A percentile compares a stretch with the other conserved stretches of the same genome.
These are phyloP conservation scores for Limosa lapponica DNA, from an alignment of 2,797 vertebrate species.

Conservation along the genomic window DNA sequence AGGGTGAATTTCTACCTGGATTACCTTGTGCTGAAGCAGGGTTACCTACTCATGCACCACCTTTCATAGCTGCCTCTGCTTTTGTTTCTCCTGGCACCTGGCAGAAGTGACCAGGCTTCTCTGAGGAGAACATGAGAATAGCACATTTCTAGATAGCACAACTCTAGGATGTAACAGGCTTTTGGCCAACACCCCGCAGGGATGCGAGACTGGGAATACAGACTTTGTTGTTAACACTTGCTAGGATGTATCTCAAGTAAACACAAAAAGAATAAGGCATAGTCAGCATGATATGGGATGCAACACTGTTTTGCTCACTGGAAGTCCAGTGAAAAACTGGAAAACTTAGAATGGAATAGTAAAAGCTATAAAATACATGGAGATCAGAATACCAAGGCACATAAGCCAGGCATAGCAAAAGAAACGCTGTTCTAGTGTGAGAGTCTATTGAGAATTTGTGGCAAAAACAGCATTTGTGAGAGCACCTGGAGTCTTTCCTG, in stretches of 20 bases:
- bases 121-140: neutral
- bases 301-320: neutral
- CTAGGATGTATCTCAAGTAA: neutral
- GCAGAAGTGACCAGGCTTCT: neutral
- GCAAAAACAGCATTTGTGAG: neutral
- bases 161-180: neutral
- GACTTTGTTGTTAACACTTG: neutral
- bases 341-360: neutral
- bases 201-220: accelerated
- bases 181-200: neutral
- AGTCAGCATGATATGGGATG: neutral
- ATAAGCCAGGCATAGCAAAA: neutral
- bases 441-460: neutral
- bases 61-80: neutral
- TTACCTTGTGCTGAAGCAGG: neutral
- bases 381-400: neutral
- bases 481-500: neutral
- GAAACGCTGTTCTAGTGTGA: neutral
- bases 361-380: neutral
- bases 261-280: neutral
- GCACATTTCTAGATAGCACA: neutral
- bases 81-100: neutral
- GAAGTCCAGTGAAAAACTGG: too few relatives aligned
- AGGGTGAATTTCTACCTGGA: neutral
- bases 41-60: neutral